phyloP scores from a whole-genome alignment of 2,797 vertebrate genomes.

The Enteromius unitaeniatus region DNA sequence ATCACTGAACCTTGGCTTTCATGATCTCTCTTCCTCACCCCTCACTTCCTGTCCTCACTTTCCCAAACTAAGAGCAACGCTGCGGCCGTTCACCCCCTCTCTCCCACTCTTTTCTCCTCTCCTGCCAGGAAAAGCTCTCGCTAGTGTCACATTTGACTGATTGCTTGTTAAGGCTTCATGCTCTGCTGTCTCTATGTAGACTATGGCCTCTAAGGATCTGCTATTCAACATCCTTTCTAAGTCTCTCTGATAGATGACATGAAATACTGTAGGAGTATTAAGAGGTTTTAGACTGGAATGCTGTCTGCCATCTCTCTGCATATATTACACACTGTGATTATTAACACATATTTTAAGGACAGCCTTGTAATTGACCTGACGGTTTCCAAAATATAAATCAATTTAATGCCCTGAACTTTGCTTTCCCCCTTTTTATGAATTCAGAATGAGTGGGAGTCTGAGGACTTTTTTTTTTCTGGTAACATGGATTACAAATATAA shows the following conservation, averaged over 20 bases:
- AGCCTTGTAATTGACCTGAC: conserved; percentile 67
- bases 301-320: conserved; percentile 60
- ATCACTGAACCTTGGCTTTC: conserved; percentile 77
- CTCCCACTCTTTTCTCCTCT: conserved; percentile 67
- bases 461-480: conserved; percentile 20
- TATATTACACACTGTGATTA: conserved; percentile 69
- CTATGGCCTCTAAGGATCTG: conserved; percentile 48
- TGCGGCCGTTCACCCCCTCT: conserved; percentile 60
- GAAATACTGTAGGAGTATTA: conserved; percentile 67
- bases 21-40: conserved; percentile 72
- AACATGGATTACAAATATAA: conserved; percentile 16
- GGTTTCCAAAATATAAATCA: conserved; percentile 67
- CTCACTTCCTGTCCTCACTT: conserved; percentile 74
- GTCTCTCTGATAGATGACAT: conserved; percentile 62
- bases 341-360: conserved; percentile 68
- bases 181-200: conserved; percentile 66
- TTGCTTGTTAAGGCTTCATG: conserved; percentile 79
- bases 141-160: conserved; percentile 68
- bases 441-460: conserved; percentile 46
- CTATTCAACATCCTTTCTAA: conserved; percentile 51
- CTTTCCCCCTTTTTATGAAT: conserved; percentile 41
- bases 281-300: conserved; percentile 69
- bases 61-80: conserved; percentile 60
- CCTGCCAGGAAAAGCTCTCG: conserved; percentile 72
- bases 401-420: conserved; percentile 58